Base-by-base conservation (phyloP, 35 echinoderm and acorn worm genomes). In the Strongylocentrotus purpuratus region DNA sequence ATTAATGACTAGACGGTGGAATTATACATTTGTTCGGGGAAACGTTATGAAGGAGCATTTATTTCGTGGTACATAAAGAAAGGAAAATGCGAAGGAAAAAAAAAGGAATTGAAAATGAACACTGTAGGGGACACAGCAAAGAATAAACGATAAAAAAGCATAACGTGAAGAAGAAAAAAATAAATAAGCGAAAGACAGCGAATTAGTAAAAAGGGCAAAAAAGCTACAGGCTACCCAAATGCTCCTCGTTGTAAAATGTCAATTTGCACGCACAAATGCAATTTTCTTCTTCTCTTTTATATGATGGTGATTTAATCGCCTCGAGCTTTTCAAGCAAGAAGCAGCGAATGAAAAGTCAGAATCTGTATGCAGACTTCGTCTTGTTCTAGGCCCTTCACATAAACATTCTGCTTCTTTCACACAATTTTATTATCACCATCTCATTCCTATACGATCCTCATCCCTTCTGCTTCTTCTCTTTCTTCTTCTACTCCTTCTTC, bases 191-290 rank as follows among this genome's bases (percentile, higher is more conserved):
- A n/a, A 8, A 78, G 65, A 78, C 18, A 78, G 65, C 2, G 65
- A 78, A 78, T 78, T 78, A 28, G 20, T 78, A 22, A n/a, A 78
- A 78, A 78, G 65, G 65, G 65, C 65, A 78, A 78, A 78, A 78
- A 78, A 78, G 65, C 65, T 78, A 78, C 65, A 78, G 65, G 65
- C 65, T 78, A 78, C 65, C 65, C 65, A 78, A 59, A 78, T 78
- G 20, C 28, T 78, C 65, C 28, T 8, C 65, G 65, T 78, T 78
- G 65, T 78, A 78, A 78, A 78, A 78, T 78, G 65, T 78, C 65
- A 78, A 78, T 78, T 78, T 78, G 65, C 65, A 78, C 65, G 65
- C 65, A 28, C 65, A 78, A 78, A 78, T 78, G 65, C 65, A 78
- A 78, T 78, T 78, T 78, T 78, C 65, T n/a, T 78, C 65, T 78